phyloP scores from a whole-genome alignment of 2,888 invertebrate genomes.

The Flexamia atlantica region DNA sequence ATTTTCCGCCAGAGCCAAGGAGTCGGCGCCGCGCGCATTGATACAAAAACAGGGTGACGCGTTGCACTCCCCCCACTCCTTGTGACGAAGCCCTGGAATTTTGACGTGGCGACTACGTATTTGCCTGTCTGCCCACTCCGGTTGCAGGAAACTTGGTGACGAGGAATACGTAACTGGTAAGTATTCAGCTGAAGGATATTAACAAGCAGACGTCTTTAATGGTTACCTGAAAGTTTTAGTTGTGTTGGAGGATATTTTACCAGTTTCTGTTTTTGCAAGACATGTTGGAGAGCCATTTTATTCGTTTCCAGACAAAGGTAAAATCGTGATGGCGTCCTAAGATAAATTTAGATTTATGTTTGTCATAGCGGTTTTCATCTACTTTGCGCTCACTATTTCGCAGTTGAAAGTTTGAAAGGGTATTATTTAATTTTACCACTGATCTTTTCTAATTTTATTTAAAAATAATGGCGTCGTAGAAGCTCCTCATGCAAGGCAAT shows the following conservation, averaged over 20 bases:
- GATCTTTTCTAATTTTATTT: not conserved
- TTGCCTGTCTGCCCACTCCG: conserved; percentile 95
- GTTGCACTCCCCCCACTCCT: conserved; percentile 62
- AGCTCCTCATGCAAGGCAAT: not conserved
- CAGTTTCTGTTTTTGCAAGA: conserved; percentile 52
- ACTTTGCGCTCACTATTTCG: not conserved
- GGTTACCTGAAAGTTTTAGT: conserved; percentile 68
- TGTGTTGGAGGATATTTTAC: conserved; percentile 55
- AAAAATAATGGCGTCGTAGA: conserved; percentile 4
- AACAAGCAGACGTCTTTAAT: conserved; percentile 73
- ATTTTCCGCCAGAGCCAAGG: conserved; percentile 34
- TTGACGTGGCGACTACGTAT: conserved; percentile 97
- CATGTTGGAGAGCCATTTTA: conserved; percentile 63
- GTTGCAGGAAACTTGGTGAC: conserved; percentile 96
- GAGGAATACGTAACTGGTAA: conserved; percentile 97
- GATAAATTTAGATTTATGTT: conserved; percentile 61
- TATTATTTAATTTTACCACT: not conserved
- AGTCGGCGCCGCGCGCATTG: conserved; percentile 57
- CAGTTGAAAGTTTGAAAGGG: not conserved
- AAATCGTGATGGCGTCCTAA: conserved; percentile 68
- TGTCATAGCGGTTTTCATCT: not conserved
- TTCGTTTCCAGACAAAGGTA: conserved; percentile 64
- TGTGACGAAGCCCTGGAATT: conserved; percentile 81
- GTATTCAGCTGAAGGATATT: conserved; percentile 84
- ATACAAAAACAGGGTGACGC: conserved; percentile 62